Conservation (phyloP, 2,113 vertebrate genomes). For the Myotis brandtii region DNA sequence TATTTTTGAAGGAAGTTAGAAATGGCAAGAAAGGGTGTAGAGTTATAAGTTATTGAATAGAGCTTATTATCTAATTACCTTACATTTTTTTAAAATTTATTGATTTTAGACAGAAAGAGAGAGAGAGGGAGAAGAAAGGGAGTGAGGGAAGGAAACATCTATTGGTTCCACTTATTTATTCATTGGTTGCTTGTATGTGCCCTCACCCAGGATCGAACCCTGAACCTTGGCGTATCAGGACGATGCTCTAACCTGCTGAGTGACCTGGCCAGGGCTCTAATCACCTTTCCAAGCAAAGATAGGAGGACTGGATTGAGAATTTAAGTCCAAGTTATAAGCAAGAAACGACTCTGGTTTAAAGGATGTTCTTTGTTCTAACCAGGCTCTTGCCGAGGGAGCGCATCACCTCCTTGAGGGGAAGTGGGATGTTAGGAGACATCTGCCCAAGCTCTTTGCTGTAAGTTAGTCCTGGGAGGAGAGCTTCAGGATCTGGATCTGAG, state of each 20-base stretch:
- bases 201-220: neutral
- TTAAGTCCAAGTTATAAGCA: neutral
- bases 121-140: too few relatives aligned
- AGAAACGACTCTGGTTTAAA: neutral
- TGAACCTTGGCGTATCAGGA: neutral
- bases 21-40: neutral
- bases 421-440: fast-evolving
- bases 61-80: neutral
- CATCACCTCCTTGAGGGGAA: neutral
- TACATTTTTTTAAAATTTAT: neutral
- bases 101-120: neutral
- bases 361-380: neutral
- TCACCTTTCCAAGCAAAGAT: neutral
- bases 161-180: neutral
- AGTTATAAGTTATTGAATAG: neutral
- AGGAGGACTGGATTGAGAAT: neutral
- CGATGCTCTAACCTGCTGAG: neutral
- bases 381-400: fast-evolving
- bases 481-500: neutral
- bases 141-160: neutral
- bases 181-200: neutral
- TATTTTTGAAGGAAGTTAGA: neutral
- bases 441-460: neutral
- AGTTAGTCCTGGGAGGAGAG: neutral
- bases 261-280: neutral